These are phyloP conservation scores for Chromis chromis DNA, from an alignment of 2,797 vertebrate genomes.

Conservation along the genomic window DNA sequence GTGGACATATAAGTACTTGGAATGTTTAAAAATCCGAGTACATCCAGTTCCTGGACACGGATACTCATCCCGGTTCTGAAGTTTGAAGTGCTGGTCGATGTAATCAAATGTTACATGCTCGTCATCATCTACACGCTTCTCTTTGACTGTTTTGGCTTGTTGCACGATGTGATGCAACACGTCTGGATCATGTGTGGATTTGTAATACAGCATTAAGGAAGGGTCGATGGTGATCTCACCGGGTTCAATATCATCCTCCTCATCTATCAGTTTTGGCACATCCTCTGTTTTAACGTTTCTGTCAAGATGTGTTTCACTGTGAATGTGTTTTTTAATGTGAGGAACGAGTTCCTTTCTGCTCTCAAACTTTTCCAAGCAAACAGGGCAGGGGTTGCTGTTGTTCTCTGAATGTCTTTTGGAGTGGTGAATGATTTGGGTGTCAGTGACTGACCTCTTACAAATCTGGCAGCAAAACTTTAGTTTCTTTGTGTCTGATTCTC, in stretches of 20 bases:
- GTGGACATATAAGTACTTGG: conserved; percentile 96
- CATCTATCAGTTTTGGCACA: conserved; percentile 49
- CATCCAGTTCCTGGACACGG: conserved; percentile 94
- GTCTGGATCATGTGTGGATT: conserved; percentile 83
- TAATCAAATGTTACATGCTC: conserved; percentile 93
- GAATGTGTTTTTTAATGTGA: conserved; percentile 93
- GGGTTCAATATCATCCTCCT: conserved; percentile 83
- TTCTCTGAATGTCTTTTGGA: conserved; percentile 93
- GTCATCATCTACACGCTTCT: conserved; percentile 76
- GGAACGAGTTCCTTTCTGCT: conserved; percentile 92
- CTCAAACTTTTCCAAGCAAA: conserved; percentile 92
- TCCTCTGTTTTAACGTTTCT: conserved; percentile 82
- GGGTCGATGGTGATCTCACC: conserved; percentile 85
- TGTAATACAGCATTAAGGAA: conserved; percentile 84
- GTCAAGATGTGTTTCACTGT: conserved; percentile 82
- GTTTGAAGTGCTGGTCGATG: conserved; percentile 87
- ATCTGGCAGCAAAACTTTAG: conserved; percentile 93
- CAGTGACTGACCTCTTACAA: conserved; percentile 91
- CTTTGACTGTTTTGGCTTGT: conserved; percentile 77
- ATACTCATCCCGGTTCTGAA: conserved; percentile 95
- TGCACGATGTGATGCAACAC: conserved; percentile 83
- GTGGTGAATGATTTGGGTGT: conserved; percentile 92
- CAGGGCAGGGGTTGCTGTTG: conserved; percentile 88
- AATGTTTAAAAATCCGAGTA: conserved; percentile 92
- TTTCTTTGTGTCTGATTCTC: conserved; percentile 78